Evolutionary conservation across 2,113 vertebrate genomes (phyloP), one percentile per base, ranked within the genome.

Genomic region (Falcunculus frontatus): DNA sequence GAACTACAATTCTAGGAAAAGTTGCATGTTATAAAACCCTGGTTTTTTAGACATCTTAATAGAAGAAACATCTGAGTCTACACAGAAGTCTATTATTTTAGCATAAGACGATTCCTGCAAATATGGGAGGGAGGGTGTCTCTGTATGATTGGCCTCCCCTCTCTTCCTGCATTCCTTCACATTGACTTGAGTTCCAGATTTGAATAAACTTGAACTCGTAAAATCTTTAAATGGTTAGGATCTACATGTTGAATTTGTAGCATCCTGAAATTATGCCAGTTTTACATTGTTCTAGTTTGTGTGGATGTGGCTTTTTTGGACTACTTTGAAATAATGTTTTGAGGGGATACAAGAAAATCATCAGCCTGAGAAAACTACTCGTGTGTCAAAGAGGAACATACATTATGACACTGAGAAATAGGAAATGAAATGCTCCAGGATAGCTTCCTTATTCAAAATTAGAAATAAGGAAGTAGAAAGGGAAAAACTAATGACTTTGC

Each of bases 381-480:
- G 75, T 53, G 29, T 59, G 47, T 63, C 76, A 75, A 93, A 91
- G 92, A 91, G 95, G 96, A 97, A 97, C 84, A 46, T 47, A 50
- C 0, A 0, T 76, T 91, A 53, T 91, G 50, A 83, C 81, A 90
- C 21, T 83, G 26, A 95, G 55, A 91, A 91, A 70, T 10, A 80
- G 41, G 60, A 72, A 39, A 69, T 93, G 63, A 96, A 93, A 82
- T 86, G 55, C 60, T 83, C 25, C 55, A 59, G 59, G 64, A 62
- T 67, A 94, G 63, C 90, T 96, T 96, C 92, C 87, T 85, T 80
- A 85, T 96, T 88, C 82, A 91, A 83, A 96, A 93, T 90, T 95
- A 96, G 94, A 97, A 97, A 95, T 88, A 77, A 84, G 95, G 95
- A 96, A 97, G 47, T 88, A 78, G 47, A 88, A 94, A 90, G 37